Conservation (phyloP, 2,113 vertebrate species). For the Brachypodius melanocephalos region DNA sequence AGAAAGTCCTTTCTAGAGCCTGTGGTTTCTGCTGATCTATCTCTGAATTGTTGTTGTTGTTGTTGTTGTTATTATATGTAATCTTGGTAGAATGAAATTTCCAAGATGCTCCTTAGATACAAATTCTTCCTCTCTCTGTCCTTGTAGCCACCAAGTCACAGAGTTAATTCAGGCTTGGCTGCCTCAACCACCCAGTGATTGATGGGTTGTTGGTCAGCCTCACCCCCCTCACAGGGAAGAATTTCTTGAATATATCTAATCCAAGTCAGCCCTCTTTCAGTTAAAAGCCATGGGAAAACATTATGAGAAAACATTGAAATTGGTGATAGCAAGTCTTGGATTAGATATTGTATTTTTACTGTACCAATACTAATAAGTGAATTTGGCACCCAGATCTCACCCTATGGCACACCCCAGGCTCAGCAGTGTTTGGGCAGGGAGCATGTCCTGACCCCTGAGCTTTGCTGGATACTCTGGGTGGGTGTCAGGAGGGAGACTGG, state of each 20-base stretch:
- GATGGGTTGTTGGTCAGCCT: neutral
- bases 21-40: neutral
- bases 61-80: neutral
- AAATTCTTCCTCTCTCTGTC: neutral
- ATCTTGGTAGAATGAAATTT: neutral
- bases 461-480: fast-evolving
- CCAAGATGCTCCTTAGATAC: neutral
- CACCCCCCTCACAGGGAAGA: neutral
- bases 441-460: neutral
- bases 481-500: neutral
- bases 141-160: neutral
- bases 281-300: neutral
- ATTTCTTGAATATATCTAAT: neutral
- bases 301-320: neutral
- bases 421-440: neutral
- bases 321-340: fast-evolving
- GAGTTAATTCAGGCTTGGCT: neutral
- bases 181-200: neutral
- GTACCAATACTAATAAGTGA: fast-evolving
- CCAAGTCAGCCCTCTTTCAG: neutral
- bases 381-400: neutral
- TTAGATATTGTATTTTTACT: neutral
- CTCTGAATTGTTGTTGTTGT: neutral
- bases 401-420: neutral
- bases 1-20: neutral